These are phyloP conservation scores for Antheraea yamamai DNA, from an alignment of 2,888 invertebrate genomes.

Conservation along the genomic window DNA sequence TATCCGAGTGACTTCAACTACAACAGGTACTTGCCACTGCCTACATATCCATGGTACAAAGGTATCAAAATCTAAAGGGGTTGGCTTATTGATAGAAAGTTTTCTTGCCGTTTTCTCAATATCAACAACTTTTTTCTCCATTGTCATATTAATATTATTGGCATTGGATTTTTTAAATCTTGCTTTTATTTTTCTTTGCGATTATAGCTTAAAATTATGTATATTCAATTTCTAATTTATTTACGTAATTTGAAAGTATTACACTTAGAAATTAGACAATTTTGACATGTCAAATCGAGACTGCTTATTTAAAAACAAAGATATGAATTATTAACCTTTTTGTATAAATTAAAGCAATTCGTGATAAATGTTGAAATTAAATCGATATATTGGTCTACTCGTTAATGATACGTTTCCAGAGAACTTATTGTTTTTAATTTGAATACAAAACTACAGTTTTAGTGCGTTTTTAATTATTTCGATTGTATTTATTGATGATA, in stretches of 20 bases:
- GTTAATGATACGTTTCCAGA: neutral
- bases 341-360: neutral
- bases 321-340: neutral
- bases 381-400: neutral
- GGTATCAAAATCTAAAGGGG: conserved; percentile 49
- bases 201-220: neutral
- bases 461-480: too few relatives aligned
- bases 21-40: conserved; percentile 37
- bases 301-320: neutral
- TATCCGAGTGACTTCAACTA: conserved; percentile 35
- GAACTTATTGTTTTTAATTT: too few relatives aligned
- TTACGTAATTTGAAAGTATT: neutral
- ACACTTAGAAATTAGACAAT: neutral
- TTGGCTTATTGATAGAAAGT: conserved; percentile 27
- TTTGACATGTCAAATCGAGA: neutral
- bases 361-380: neutral
- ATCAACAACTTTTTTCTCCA: neutral
- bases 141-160: neutral
- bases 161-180: neutral
- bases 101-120: conserved; percentile 19
- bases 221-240: neutral
- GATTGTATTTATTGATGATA: too few relatives aligned
- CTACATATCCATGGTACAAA: conserved; percentile 59
- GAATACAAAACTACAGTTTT: too few relatives aligned
- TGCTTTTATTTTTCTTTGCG: neutral